phyloP scores from a whole-genome alignment of 2,113 vertebrate genomes.

The Propithecus coquereli region DNA sequence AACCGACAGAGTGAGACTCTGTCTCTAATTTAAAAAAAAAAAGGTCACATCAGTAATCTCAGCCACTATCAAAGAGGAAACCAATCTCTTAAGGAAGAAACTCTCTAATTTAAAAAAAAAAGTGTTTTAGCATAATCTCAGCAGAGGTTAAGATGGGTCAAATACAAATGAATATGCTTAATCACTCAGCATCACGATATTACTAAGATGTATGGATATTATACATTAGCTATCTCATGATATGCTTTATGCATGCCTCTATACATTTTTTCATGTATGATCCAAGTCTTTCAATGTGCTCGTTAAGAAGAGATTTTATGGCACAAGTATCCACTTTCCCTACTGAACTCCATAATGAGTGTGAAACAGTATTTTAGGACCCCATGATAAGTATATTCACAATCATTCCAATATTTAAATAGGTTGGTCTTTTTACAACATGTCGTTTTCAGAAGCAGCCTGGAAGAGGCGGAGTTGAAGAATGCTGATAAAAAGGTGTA shows the following conservation, averaged over 20 bases:
- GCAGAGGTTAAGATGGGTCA: neutral
- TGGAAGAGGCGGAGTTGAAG: neutral
- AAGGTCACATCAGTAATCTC: too few species aligned
- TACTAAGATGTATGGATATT: neutral
- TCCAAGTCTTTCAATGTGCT: neutral
- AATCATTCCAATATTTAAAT: constrained; percentile 32
- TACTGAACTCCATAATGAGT: neutral
- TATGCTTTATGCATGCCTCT: neutral
- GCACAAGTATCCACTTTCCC: neutral
- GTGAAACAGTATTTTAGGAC: neutral
- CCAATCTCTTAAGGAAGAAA: too few species aligned
- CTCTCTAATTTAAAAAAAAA: neutral
- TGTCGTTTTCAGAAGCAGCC: neutral
- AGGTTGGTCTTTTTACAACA: neutral
- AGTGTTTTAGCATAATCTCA: neutral
- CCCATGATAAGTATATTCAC: neutral
- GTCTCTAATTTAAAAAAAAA: too few species aligned
- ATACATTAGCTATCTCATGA: neutral
- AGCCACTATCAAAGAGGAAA: too few species aligned
- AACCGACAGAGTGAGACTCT: too few species aligned
- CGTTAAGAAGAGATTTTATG: neutral
- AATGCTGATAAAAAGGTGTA: neutral
- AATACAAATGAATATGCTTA: neutral
- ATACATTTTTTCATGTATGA: neutral
- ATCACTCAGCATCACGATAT: neutral